phyloP scores from a whole-genome alignment of 2,888 invertebrate genomes.

The Philaethria dido region DNA sequence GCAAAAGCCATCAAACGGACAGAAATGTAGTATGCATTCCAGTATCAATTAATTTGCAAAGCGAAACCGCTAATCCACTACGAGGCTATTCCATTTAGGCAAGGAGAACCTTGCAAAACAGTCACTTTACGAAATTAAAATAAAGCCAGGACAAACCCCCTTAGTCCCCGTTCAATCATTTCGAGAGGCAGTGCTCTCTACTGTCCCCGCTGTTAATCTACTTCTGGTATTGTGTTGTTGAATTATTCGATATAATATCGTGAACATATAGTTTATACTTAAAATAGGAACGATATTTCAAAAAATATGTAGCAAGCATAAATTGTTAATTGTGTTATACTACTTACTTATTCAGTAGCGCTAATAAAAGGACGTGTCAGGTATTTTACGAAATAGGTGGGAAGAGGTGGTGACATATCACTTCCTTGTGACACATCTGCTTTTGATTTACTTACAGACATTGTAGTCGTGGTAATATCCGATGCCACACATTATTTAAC shows the following conservation, averaged over 20 bases:
- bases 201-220: conserved; percentile 70
- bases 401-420: neutral
- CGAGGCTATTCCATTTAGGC: conserved; percentile 56
- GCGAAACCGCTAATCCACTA: conserved; percentile 52
- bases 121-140: conserved; percentile 82
- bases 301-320: neutral
- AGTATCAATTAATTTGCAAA: conserved; percentile 45
- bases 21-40: conserved; percentile 39
- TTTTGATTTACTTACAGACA: no score
- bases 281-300: neutral
- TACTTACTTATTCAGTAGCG: no score
- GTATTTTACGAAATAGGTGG: neutral
- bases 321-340: neutral
- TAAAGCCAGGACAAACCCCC: conserved; percentile 74
- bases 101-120: conserved; percentile 74
- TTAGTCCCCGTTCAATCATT: conserved; percentile 82
- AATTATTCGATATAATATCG: conserved; percentile 54
- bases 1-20: conserved; percentile 29
- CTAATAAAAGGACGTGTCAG: neutral
- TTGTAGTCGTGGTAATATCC: no score
- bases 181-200: conserved; percentile 72
- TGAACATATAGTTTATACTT: conserved; percentile 40
- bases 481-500: no score
- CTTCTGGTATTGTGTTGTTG: conserved; percentile 55
- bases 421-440: no score